Evolutionary conservation across 2,888 invertebrate genomes (phyloP), one percentile per base, ranked within the genome.

Genomic region (Iphiclides podalirius): DNA sequence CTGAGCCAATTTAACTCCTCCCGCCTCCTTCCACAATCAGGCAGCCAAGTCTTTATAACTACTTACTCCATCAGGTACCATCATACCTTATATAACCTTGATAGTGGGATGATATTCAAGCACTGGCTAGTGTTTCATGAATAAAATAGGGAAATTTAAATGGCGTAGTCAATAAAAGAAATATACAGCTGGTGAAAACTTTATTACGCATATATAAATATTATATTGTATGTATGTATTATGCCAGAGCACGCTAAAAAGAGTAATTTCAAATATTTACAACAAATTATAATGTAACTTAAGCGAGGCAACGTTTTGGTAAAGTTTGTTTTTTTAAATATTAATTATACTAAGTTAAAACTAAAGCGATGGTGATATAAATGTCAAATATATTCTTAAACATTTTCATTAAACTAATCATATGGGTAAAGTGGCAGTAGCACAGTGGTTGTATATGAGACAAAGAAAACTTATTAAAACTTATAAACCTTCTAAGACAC

Each of bases 221-320:
- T 59, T 54, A 45, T 59, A 60, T 63, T 64, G 60, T 60, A 60
- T 59, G 55, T 73, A 75, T 75, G 69, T 84, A 85, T 83, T 83
- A 86, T 85, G 83, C 78, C 81, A 74, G 75, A 71, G 75, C 83
- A 84, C 78, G 79, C 75, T 79, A 77, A 72, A 75, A 72, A 73
- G n/a, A n/a, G 63, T 74, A 75, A 67, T 65, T 64, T 70, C 60
- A 72, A 72, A 68, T 74, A 80, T 78, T 75, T 81, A 83, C 74
- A 79, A 75, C 67, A 77, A 72, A 77, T 59, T 57, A 63, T 65
- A 68, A 80, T 78, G 75, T 77, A 86, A 80, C 77, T 72, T 83
- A 85, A 82, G 87, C 87, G 87, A 88, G 87, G 87, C 87, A 84
- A 67, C 79, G 72, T 82, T 87, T 88, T 88, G 87, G 87, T 88